A percentile compares a stretch with the other conserved stretches of the same genome.
phyloP scores from a whole-genome alignment of 2,888 invertebrate genomes.

The Hedychridium roseum region DNA sequence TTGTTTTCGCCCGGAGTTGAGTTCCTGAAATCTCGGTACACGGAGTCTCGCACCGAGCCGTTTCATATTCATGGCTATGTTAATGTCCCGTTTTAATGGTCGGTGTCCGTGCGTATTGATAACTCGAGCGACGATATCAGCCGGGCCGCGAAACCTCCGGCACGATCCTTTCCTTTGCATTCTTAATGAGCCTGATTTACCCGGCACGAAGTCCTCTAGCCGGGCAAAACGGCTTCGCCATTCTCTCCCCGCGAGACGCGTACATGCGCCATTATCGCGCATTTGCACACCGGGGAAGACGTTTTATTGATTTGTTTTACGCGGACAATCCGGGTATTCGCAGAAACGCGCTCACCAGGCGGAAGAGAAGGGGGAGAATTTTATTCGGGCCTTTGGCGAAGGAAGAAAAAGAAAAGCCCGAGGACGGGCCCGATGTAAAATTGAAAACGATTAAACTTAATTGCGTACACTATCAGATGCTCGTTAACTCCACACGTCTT shows the following conservation, averaged over 20 bases:
- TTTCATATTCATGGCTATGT: constrained; percentile 40
- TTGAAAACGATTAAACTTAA: constrained; percentile 42
- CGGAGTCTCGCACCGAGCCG: no score
- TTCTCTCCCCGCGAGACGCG: no score
- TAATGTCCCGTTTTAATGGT: constrained; percentile 34
- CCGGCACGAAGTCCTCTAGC: constrained; percentile 23
- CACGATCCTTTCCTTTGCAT: constrained; percentile 38
- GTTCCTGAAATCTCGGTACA: no score
- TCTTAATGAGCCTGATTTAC: constrained; percentile 41
- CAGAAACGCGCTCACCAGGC: no score
- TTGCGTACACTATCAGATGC: constrained; percentile 34
- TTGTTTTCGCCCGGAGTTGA: no score
- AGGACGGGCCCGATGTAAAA: constrained; percentile 19
- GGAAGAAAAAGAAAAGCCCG: constrained; percentile 9
- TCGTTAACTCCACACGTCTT: constrained; percentile 23
- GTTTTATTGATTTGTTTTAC: no score
- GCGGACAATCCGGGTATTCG: no score
- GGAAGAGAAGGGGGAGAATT: no score
- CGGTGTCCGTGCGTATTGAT: constrained; percentile 34
- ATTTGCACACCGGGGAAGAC: no score
- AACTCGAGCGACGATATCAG: constrained; percentile 30
- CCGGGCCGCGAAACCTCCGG: constrained; percentile 11
- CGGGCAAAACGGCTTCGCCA: no score
- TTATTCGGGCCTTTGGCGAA: neutral
- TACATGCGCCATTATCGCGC: constrained; percentile 1